Conservation (phyloP, 2,797 vertebrate species). For the Girardinus metallicus region DNA sequence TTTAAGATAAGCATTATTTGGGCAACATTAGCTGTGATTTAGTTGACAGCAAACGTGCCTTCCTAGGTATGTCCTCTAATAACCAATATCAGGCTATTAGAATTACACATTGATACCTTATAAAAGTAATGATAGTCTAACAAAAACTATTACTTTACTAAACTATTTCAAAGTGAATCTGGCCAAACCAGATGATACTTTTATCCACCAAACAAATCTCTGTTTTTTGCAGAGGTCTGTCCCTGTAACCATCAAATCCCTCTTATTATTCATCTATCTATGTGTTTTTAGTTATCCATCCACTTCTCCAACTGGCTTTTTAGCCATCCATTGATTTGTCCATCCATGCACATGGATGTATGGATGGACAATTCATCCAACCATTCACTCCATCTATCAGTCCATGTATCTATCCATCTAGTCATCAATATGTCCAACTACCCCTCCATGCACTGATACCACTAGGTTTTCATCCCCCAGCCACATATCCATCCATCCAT, state of each 20-base stretch:
- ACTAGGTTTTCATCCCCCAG: background rate
- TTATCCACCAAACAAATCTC: background rate
- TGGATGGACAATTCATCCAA: background rate
- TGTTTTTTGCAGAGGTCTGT: background rate
- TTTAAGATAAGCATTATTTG: background rate
- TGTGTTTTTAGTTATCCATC: background rate
- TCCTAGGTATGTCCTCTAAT: too few relatives aligned
- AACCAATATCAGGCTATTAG: too few relatives aligned
- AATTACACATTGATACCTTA: background rate
- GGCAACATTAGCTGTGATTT: background rate
- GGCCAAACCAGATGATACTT: constrained; percentile 2
- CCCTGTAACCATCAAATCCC: background rate
- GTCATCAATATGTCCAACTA: background rate
- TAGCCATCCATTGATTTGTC: background rate
- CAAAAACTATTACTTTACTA: background rate
- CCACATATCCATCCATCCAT: background rate
- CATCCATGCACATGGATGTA: background rate
- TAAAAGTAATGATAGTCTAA: background rate
- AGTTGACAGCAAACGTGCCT: background rate
- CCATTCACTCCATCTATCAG: background rate
- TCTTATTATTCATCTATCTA: background rate
- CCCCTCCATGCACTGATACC: background rate
- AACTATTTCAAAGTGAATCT: constrained; percentile 5
- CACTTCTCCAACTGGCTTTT: background rate
- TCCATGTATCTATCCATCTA: background rate